Conservation (phyloP, 2,113 vertebrate species). For the Crocuta crocuta region DNA sequence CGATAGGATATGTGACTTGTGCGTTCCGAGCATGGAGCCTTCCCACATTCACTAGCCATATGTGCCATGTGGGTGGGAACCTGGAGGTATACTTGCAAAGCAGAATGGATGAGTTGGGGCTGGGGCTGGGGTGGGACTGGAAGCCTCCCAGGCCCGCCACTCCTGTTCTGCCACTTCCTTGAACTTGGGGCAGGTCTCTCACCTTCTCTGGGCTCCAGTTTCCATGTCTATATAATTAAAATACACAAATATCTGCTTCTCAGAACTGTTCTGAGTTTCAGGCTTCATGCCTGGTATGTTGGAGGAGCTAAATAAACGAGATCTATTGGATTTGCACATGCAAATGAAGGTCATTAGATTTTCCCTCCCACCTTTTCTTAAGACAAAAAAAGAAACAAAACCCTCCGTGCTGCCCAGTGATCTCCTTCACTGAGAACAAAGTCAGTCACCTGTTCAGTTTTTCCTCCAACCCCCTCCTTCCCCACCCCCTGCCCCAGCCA, state of each 20-base stretch:
- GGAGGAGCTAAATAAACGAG: not conserved
- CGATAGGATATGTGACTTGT: not conserved
- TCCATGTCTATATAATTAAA: not conserved
- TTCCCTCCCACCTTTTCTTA: not conserved
- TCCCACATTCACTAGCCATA: not conserved
- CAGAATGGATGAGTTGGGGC: not conserved
- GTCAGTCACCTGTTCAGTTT: not conserved
- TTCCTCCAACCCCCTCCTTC: not conserved
- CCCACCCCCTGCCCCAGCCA: not conserved
- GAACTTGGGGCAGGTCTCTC: not conserved
- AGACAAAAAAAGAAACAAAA: not conserved
- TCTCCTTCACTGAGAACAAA: not conserved
- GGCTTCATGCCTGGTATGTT: not conserved
- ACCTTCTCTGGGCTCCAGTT: not conserved
- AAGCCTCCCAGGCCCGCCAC: not conserved
- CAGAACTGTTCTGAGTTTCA: not conserved
- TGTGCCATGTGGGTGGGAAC: not conserved
- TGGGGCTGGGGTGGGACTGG: not conserved
- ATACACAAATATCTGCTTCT: not conserved
- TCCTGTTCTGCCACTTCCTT: constrained; percentile 18
- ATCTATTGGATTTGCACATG: not conserved
- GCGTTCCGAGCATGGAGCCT: not conserved
- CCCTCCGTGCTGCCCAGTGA: not conserved
- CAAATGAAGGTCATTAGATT: not conserved
- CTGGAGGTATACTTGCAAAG: not conserved